A percentile compares a stretch with the other conserved stretches of the same genome.
These are phyloP conservation scores for Trachelipus rathkii DNA, from an alignment of 1,140 invertebrate species.

Conservation along the genomic window DNA sequence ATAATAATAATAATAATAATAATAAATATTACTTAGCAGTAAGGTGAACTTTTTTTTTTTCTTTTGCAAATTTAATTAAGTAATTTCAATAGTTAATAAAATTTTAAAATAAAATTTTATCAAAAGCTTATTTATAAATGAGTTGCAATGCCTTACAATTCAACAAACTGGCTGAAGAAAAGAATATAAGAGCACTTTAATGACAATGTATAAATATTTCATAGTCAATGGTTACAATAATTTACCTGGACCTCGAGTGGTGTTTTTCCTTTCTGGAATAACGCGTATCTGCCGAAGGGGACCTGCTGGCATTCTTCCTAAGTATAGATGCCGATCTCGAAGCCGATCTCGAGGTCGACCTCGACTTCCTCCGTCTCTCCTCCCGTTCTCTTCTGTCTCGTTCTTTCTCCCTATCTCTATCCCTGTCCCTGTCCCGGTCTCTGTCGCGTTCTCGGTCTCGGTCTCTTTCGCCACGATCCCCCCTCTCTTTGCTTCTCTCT, in stretches of 20 bases:
- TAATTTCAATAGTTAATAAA: no score
- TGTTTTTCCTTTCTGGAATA: conserved; percentile 1
- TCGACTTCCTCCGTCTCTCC: conserved; percentile 16
- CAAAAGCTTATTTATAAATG: no score
- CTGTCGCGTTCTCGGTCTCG: conserved; percentile 52
- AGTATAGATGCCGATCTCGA: conserved; percentile 17
- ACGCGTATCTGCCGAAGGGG: conserved; percentile 5
- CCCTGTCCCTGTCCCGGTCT: conserved; percentile 47
- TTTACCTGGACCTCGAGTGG: not conserved
- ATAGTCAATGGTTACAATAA: not conserved
- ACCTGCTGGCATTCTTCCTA: not conserved
- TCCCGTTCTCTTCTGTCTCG: conserved; percentile 19
- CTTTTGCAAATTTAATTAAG: no score
- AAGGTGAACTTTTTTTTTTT: no score
- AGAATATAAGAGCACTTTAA: no score
- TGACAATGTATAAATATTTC: no score
- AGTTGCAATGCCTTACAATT: no score
- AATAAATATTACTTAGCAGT: no score
- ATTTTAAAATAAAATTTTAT: no score
- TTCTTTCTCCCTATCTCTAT: conserved; percentile 27
- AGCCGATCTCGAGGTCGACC: conserved; percentile 14
- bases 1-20: no score
- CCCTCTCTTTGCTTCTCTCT: conserved; percentile 22
- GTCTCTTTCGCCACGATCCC: conserved; percentile 52
- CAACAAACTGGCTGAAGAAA: no score